phyloP scores from a whole-genome alignment of 35 echinoderm and acorn worm genomes.

The Heliocidaris tuberculata region DNA sequence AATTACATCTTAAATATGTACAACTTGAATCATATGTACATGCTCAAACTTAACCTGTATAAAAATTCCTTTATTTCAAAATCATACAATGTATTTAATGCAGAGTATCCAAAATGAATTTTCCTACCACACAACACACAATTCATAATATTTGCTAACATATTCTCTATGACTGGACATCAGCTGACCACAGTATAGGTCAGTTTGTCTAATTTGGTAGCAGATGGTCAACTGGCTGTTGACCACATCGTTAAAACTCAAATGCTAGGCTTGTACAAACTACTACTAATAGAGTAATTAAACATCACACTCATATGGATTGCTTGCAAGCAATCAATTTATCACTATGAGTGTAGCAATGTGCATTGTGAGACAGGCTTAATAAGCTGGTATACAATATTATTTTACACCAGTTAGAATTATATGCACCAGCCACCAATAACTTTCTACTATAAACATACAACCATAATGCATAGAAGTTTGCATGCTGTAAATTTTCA shows the following conservation, averaged over 20 bases:
- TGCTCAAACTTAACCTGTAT: background rate
- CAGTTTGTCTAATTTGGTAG: constrained; percentile 30
- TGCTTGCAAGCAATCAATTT: background rate
- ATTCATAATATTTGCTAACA: background rate
- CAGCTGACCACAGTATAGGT: background rate
- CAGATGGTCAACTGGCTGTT: constrained; percentile 23
- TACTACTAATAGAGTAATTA: background rate
- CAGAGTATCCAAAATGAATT: background rate
- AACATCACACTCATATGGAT: background rate
- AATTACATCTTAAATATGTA: too few species aligned
- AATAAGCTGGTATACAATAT: background rate
- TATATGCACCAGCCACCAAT: too few species aligned
- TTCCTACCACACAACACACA: background rate
- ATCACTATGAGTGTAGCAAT: background rate
- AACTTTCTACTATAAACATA: too few species aligned
- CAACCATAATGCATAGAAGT: too few species aligned
- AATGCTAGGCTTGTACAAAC: background rate
- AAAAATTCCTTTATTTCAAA: background rate
- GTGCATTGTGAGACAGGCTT: background rate
- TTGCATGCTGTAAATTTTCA: too few species aligned
- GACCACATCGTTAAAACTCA: background rate
- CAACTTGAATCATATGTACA: too few species aligned
- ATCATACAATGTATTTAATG: background rate
- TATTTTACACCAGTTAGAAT: background rate
- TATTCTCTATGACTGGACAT: background rate